Evolutionary conservation across 2,888 invertebrate species (phyloP).

Genomic region (Stenichneumon culpator): DNA sequence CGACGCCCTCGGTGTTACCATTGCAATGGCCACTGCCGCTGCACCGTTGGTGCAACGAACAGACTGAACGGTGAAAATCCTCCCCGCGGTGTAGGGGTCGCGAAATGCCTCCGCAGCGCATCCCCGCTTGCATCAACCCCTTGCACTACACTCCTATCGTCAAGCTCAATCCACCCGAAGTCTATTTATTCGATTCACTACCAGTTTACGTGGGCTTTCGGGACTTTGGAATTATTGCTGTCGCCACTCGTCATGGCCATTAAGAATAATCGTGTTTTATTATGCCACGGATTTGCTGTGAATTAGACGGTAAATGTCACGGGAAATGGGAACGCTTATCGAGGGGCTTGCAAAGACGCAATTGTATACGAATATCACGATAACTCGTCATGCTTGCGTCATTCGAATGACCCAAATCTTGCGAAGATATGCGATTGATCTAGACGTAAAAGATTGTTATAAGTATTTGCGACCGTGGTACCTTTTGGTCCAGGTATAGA

Average conservation of each 20-base stretch:
- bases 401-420: not conserved
- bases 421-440: not conserved
- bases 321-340: constrained; percentile 19
- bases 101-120: constrained; percentile 60
- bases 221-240: constrained; percentile 62
- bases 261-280: constrained; percentile 51
- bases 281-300: constrained; percentile 39
- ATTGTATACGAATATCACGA: constrained; percentile 40
- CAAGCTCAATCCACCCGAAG: constrained; percentile 65
- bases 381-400: not conserved
- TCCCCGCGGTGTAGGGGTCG: constrained; percentile 70
- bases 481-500: not conserved
- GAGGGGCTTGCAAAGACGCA: constrained; percentile 17
- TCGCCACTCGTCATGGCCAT: constrained; percentile 50
- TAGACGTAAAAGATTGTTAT: not conserved
- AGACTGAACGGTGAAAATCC: constrained; percentile 72
- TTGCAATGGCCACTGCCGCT: constrained; percentile 38
- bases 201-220: constrained; percentile 45
- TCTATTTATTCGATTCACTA: constrained; percentile 56
- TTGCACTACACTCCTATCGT: constrained; percentile 46
- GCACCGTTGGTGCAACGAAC: constrained; percentile 43
- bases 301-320: constrained; percentile 47
- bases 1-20: constrained; percentile 70
- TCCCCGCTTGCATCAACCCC: constrained; percentile 51
- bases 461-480: not conserved